Evolutionary conservation across 2,797 vertebrate species (phyloP).

Genomic region (Perodicticus potto): DNA sequence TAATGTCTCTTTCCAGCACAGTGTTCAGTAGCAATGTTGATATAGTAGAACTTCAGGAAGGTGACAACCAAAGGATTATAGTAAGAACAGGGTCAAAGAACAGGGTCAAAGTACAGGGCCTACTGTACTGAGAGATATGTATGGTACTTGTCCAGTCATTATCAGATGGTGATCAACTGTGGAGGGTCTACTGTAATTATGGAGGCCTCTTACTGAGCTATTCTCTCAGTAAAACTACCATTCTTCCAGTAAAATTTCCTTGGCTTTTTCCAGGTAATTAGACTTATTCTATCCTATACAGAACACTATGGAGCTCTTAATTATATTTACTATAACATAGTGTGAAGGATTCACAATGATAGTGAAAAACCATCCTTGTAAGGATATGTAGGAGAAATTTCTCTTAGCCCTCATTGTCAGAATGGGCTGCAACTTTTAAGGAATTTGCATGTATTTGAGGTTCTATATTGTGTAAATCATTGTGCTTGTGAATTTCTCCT

Average conservation of each 20-base stretch:
- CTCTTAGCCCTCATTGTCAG: background rate
- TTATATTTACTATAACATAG: background rate
- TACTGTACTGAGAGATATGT: no score
- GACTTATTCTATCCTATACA: background rate
- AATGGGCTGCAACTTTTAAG: background rate
- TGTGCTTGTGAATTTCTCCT: background rate
- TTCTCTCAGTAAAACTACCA: background rate
- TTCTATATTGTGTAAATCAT: background rate
- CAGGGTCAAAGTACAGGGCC: no score
- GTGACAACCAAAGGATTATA: no score
- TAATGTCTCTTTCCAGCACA: background rate
- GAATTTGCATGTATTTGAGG: background rate
- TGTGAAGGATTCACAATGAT: background rate
- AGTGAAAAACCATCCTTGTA: background rate
- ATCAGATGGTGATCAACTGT: no score
- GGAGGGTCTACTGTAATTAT: background rate
- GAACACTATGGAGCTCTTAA: background rate
- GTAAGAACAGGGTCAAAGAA: no score
- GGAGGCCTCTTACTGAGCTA: background rate
- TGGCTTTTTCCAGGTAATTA: background rate
- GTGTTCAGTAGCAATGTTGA: background rate
- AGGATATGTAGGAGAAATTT: background rate
- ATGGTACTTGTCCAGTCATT: no score
- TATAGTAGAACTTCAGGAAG: no score
- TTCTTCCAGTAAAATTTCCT: background rate